Evolutionary conservation across 1,140 invertebrate genomes (phyloP).

Genomic region (Orussus abietinus): DNA sequence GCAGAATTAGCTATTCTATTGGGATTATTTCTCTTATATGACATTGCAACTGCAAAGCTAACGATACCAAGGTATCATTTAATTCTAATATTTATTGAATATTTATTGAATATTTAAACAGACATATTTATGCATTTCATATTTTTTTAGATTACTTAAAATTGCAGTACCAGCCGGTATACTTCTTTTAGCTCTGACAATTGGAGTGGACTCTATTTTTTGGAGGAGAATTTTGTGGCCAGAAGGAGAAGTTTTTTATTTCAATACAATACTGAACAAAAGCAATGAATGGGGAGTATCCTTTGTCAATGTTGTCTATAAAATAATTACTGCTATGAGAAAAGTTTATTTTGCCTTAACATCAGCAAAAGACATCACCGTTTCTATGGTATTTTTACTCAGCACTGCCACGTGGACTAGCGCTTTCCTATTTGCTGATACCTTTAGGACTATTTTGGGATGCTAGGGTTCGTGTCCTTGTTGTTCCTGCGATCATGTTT

Average conservation of each 20-base stretch:
- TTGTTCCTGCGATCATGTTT: constrained; percentile 77
- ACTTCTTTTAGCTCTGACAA: constrained; percentile 65
- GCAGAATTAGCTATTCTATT: constrained; percentile 85
- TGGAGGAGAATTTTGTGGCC: constrained; percentile 93
- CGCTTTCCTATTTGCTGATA: constrained; percentile 74
- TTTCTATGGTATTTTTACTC: constrained; percentile 99
- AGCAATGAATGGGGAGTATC: constrained; percentile 97
- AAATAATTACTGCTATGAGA: constrained; percentile 6
- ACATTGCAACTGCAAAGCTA: constrained; percentile 60
- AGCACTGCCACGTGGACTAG: constrained; percentile 86
- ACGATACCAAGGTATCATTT: constrained; percentile 49
- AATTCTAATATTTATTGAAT: constrained; percentile 5
- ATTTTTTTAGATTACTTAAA: constrained; percentile 65
- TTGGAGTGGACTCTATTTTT: constrained; percentile 87
- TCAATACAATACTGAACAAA: constrained; percentile 91
- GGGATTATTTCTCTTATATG: constrained; percentile 80
- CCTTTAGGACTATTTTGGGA: constrained; percentile 78
- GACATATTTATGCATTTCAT: constrained; percentile 8
- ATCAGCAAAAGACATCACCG: constrained; percentile 73
- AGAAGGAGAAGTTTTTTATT: constrained; percentile 96
- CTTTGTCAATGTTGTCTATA: constrained; percentile 53
- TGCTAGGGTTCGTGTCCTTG: constrained; percentile 63
- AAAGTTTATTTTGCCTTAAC: constrained; percentile 37
- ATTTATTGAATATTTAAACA: constrained; percentile 7
- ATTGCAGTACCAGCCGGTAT: constrained; percentile 69